These are phyloP conservation scores for Meiosimyza platycephala DNA, from an alignment of 2,888 invertebrate species.

Conservation along the genomic window DNA sequence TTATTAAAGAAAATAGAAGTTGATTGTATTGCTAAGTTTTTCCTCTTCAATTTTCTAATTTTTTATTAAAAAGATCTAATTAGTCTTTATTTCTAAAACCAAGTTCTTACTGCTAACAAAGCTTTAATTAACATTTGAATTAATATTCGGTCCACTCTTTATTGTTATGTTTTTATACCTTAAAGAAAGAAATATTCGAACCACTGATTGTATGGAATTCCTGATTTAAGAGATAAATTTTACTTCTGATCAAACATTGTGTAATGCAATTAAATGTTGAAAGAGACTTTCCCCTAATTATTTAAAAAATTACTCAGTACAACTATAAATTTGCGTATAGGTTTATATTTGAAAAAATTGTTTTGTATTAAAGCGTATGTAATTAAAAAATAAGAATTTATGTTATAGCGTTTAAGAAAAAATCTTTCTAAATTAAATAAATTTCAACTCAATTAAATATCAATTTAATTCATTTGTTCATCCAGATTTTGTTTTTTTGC, in stretches of 20 bases:
- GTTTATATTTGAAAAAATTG: background rate
- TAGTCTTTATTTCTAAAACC: conserved; percentile 49
- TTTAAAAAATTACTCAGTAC: background rate
- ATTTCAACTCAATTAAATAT: too few relatives aligned
- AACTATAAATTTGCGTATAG: conserved; percentile 1
- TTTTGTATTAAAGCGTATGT: background rate
- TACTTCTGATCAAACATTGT: background rate
- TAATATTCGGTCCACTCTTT: background rate
- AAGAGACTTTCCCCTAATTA: background rate
- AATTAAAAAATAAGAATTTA: conserved; percentile 10
- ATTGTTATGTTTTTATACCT: background rate
- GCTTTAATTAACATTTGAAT: conserved; percentile 1
- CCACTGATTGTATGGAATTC: background rate
- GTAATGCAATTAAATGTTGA: background rate
- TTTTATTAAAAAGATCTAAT: conserved; percentile 52
- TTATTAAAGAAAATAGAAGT: conserved; percentile 10
- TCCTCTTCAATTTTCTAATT: conserved; percentile 48
- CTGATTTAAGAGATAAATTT: background rate
- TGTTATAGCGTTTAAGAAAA: background rate
- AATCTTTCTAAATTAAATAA: conserved; percentile 9
- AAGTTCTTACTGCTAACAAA: background rate
- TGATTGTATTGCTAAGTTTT: conserved; percentile 15
- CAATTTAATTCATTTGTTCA: too few relatives aligned
- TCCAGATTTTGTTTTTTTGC: too few relatives aligned
- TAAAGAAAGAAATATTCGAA: background rate